Conservation (phyloP, 2,113 vertebrate species). For the Paralichthys olivaceus region DNA sequence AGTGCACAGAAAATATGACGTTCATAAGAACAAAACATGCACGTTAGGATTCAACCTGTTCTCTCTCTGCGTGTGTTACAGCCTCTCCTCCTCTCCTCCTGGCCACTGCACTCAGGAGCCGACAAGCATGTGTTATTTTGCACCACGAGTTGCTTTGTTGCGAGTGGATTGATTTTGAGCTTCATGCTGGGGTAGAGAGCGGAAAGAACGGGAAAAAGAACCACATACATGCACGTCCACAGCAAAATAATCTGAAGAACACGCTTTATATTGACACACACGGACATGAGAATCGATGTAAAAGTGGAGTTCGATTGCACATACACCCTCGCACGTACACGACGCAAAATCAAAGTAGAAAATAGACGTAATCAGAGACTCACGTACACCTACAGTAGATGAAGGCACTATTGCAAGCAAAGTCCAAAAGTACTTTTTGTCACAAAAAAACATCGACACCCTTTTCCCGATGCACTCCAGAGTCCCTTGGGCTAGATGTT, state of each 20-base stretch:
- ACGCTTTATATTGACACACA: slow-evolving; percentile 37
- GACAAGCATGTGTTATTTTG: slow-evolving; percentile 17
- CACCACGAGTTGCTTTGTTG: slow-evolving; percentile 37
- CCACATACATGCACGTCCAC: slow-evolving; percentile 31
- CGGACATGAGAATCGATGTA: slow-evolving; percentile 29
- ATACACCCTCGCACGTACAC: slow-evolving; percentile 38
- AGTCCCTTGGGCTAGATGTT: slow-evolving; percentile 77
- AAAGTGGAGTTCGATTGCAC: slow-evolving; percentile 50
- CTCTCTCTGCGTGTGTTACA: slow-evolving; percentile 4
- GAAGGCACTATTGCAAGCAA: slow-evolving; percentile 88
- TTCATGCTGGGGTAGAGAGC: slow-evolving; percentile 58
- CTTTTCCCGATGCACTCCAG: slow-evolving; percentile 33
- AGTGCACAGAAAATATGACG: neutral
- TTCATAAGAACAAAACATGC: slow-evolving; percentile 30
- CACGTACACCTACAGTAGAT: slow-evolving; percentile 73
- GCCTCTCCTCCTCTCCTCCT: neutral
- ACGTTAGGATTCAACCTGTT: slow-evolving; percentile 25
- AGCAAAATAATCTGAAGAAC: slow-evolving; percentile 29
- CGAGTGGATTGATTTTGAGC: slow-evolving; percentile 29
- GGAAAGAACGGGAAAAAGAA: slow-evolving; percentile 33
- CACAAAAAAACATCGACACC: slow-evolving; percentile 58
- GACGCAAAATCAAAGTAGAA: slow-evolving; percentile 58
- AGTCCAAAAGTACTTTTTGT: slow-evolving; percentile 77
- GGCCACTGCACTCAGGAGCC: neutral
- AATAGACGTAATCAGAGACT: slow-evolving; percentile 50